Base-by-base conservation (phyloP, 2,888 invertebrate genomes). In the Acanthosoma haemorrhoidale region DNA sequence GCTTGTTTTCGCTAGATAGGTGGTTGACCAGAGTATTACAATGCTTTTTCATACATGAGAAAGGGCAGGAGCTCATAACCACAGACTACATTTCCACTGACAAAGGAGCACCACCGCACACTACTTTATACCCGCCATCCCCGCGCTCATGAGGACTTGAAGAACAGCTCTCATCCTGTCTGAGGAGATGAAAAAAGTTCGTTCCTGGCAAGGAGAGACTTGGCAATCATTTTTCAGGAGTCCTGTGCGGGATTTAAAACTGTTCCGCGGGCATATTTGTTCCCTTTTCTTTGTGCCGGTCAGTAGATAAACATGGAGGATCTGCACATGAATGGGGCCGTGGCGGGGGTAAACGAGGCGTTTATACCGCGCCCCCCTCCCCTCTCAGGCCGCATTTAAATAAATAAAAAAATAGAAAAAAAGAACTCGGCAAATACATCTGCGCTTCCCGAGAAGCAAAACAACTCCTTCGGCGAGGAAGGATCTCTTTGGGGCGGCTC, bases 301-400 rank as follows among this genome's bases (percentile, higher is more conserved):
- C 6, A 41, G 13, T 59, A 36, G 34, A 60, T 34, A 60, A 60
- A 60, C 21, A 36, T 34, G 15, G 34, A 16, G 16, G 39, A 63
- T 63, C 63, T 63, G 16, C 63, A 63, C 63, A 63, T 63, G 63
- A 63, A 63, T 63, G 38, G 39, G 16, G 25, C 6, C 11, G 25
- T 13, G 3, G 25, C 18, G 38, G 15, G 21, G 59, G 32, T 25
- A 39, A 60, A 60, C 60, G 60, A 60, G 60, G 11, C 60, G 60
- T 60, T 60, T 60, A 60, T 31, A 32, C 32, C 13, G 18, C n/a
- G n/a, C 4, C 5, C 41, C 41, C 41, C n/a, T 13, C 11, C 36
- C 36, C 36, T 16, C 15, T 59, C 13, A 18, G 29, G 31, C 32
- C 59, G 43, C 21, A 59, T 59, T 32, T 32, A 29, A 34, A 34